Evolutionary conservation across 1,140 invertebrate genomes (phyloP).

Genomic region (Babylonia areolata): DNA sequence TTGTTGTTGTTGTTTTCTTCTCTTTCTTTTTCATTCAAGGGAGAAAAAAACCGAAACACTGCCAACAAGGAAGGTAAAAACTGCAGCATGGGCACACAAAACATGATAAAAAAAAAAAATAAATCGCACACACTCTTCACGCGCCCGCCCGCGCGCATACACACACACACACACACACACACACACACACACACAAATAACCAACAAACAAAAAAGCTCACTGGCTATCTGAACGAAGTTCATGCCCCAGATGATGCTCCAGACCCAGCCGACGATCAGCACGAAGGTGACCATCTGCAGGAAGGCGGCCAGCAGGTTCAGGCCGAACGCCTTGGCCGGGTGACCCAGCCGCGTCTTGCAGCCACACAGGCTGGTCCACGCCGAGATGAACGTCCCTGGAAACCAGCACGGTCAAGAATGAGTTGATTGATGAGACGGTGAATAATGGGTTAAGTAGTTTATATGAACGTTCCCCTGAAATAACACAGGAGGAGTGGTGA

Average conservation of each 20-base stretch:
- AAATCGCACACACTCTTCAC: too few relatives aligned
- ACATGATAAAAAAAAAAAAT: too few relatives aligned
- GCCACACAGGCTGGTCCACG: constrained; percentile 77
- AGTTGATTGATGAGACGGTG: too few relatives aligned
- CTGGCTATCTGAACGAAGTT: constrained; percentile 76
- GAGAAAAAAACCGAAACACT: too few relatives aligned
- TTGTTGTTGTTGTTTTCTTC: too few relatives aligned
- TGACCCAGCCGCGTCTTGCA: constrained; percentile 73
- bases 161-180: not conserved
- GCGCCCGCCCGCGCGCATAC: too few relatives aligned
- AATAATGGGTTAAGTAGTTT: too few relatives aligned
- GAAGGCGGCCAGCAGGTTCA: constrained; percentile 76
- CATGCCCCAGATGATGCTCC: constrained; percentile 79
- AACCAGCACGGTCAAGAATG: constrained; percentile 15
- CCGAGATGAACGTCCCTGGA: constrained; percentile 77
- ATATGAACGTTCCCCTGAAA: too few relatives aligned
- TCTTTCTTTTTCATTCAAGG: too few relatives aligned
- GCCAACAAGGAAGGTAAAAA: too few relatives aligned
- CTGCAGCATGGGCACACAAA: too few relatives aligned
- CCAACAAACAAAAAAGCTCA: not conserved
- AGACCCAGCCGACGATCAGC: constrained; percentile 79
- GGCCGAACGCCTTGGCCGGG: constrained; percentile 71
- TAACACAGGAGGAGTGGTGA: too few relatives aligned
- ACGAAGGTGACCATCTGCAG: constrained; percentile 77
- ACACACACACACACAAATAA: not conserved